phyloP scores from a whole-genome alignment of 2,113 vertebrate species.

The Anoplopoma fimbria region DNA sequence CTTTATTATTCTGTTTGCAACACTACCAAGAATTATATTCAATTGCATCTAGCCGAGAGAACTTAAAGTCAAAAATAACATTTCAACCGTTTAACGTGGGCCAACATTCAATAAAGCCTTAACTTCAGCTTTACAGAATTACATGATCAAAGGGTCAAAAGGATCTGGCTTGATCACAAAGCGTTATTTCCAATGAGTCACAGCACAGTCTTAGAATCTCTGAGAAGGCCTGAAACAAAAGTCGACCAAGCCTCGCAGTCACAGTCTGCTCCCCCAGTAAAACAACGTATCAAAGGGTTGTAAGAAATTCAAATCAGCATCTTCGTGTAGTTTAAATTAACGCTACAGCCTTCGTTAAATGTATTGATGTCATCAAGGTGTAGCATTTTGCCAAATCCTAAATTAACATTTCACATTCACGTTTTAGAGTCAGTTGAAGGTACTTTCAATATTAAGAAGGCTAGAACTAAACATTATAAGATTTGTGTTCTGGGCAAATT shows the following conservation, averaged over 20 bases:
- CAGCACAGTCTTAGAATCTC: background rate
- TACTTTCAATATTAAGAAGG: background rate
- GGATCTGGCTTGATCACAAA: constrained; percentile 7
- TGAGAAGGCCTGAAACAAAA: constrained; percentile 9
- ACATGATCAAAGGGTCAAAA: constrained; percentile 41
- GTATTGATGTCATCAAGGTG: background rate
- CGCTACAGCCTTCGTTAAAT: background rate
- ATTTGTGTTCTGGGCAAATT: background rate
- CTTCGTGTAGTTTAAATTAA: background rate
- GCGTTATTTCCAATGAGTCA: constrained; percentile 35
- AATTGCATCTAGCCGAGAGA: background rate
- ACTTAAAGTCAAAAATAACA: background rate
- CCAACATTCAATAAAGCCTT: background rate
- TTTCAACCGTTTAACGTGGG: background rate
- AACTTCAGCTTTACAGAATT: constrained; percentile 24
- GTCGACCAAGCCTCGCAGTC: background rate
- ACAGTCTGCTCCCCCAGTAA: constrained; percentile 3
- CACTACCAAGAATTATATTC: background rate
- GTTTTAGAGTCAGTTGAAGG: background rate
- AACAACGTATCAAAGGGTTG: background rate
- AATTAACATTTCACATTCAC: background rate
- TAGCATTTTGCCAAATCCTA: background rate
- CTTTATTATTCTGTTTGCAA: background rate
- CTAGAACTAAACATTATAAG: background rate
- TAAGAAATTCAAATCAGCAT: background rate